These are phyloP conservation scores for Nomada fabriciana DNA, from an alignment of 2,888 invertebrate species.

Conservation along the genomic window DNA sequence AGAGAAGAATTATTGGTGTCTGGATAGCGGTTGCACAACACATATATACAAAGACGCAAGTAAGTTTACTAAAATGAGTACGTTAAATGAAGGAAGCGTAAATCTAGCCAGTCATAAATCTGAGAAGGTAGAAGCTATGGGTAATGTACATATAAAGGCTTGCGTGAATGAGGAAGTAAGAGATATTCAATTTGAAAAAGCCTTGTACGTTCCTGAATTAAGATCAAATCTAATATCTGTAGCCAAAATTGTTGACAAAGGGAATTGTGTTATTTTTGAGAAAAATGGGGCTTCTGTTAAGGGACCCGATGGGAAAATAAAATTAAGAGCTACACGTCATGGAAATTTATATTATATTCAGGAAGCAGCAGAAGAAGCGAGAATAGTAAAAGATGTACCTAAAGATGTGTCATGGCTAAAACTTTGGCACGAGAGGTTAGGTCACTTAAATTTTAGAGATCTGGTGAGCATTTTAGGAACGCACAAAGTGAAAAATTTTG, in stretches of 20 bases:
- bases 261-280: conserved; percentile 5
- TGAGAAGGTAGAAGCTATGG: background rate
- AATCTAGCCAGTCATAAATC: conserved; percentile 24
- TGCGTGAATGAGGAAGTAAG: background rate
- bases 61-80: conserved; percentile 3
- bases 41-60: conserved; percentile 31
- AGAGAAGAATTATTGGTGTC: background rate
- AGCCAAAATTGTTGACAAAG: conserved; percentile 28
- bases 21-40: conserved; percentile 21
- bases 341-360: conserved; percentile 35
- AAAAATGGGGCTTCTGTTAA: conserved; percentile 17
- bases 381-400: background rate
- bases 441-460: conserved; percentile 45
- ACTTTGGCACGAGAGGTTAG: conserved; percentile 39
- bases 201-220: conserved; percentile 36
- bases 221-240: conserved; percentile 32
- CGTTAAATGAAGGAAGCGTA: background rate
- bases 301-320: conserved; percentile 15
- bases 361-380: background rate
- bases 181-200: conserved; percentile 6
- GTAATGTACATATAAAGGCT: conserved; percentile 3
- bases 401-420: conserved; percentile 1
- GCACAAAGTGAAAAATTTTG: conserved; percentile 3
- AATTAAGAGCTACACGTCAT: conserved; percentile 13
- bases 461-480: background rate